A percentile compares a stretch with the other conserved stretches of the same genome.
Evolutionary conservation across 2,797 vertebrate species (phyloP).

Genomic region (Melanotaenia pygmaea): DNA sequence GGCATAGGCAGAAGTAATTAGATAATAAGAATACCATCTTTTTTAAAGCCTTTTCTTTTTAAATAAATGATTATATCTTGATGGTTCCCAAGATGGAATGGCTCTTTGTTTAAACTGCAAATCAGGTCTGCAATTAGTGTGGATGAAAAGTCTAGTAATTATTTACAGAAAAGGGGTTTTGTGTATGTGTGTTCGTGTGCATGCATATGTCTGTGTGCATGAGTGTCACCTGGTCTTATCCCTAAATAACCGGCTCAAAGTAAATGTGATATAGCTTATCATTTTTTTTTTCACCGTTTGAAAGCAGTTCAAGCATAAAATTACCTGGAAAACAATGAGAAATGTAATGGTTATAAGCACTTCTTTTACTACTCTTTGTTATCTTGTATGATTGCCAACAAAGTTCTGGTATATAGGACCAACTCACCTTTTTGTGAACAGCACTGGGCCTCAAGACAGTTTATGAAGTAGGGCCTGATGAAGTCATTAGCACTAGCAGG

Average conservation of each 20-base stretch:
- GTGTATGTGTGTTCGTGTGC: slow-evolving; percentile 11
- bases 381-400: slow-evolving; percentile 1
- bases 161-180: slow-evolving; percentile 63
- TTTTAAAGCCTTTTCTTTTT: slow-evolving; percentile 75
- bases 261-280: slow-evolving; percentile 13
- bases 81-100: slow-evolving; percentile 77
- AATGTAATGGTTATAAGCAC: neutral
- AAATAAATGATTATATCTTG: slow-evolving; percentile 72
- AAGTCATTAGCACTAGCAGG: slow-evolving; percentile 34
- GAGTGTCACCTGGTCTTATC: slow-evolving; percentile 51
- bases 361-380: neutral
- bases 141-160: slow-evolving; percentile 69
- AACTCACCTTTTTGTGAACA: slow-evolving; percentile 24
- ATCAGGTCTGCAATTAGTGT: slow-evolving; percentile 69
- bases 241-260: slow-evolving; percentile 35
- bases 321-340: neutral
- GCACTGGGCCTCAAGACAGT: slow-evolving; percentile 32
- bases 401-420: slow-evolving; percentile 5
- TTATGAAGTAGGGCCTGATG: slow-evolving; percentile 30
- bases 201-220: slow-evolving; percentile 26
- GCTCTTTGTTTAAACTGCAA: slow-evolving; percentile 77
- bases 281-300: slow-evolving; percentile 22
- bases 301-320: slow-evolving; percentile 10
- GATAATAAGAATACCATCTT: slow-evolving; percentile 84
- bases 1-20: slow-evolving; percentile 84